Conservation (phyloP, 2,888 invertebrate genomes). For the Prosapia bicincta region DNA sequence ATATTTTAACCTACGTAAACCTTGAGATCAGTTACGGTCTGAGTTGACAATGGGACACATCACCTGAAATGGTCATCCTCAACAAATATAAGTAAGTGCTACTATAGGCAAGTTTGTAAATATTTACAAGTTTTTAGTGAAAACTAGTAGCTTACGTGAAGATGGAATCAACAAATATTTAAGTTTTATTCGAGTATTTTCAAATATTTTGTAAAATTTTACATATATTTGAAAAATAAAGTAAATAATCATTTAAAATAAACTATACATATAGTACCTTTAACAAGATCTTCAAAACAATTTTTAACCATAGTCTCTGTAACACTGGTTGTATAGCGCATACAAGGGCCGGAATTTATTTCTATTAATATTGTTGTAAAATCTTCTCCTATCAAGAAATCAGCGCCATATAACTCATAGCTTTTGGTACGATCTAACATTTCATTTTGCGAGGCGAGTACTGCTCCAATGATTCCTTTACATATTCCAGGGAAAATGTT, state of each 20-base stretch:
- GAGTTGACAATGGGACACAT: too few species aligned
- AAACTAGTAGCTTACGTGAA: too few species aligned
- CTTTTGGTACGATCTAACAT: constrained; percentile 80
- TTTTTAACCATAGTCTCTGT: constrained; percentile 83
- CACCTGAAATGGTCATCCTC: too few species aligned
- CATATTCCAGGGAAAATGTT: constrained; percentile 88
- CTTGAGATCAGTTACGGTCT: too few species aligned
- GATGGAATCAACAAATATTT: too few species aligned
- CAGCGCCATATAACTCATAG: constrained; percentile 85
- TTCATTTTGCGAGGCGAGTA: constrained; percentile 81
- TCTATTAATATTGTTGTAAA: constrained; percentile 87
- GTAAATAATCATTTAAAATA: not conserved
- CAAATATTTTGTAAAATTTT: too few species aligned
- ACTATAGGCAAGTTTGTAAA: too few species aligned
- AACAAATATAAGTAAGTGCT: too few species aligned
- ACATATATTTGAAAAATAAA: too few species aligned
- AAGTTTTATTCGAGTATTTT: too few species aligned
- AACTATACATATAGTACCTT: constrained; percentile 58
- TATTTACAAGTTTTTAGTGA: too few species aligned
- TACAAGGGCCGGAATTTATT: constrained; percentile 90
- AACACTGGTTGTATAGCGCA: constrained; percentile 86
- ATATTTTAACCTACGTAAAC: too few species aligned
- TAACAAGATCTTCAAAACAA: constrained; percentile 85
- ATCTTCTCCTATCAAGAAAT: constrained; percentile 89
- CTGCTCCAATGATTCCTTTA: constrained; percentile 69